phyloP scores from a whole-genome alignment of 2,888 invertebrate species.

The Erebia epiphron region DNA sequence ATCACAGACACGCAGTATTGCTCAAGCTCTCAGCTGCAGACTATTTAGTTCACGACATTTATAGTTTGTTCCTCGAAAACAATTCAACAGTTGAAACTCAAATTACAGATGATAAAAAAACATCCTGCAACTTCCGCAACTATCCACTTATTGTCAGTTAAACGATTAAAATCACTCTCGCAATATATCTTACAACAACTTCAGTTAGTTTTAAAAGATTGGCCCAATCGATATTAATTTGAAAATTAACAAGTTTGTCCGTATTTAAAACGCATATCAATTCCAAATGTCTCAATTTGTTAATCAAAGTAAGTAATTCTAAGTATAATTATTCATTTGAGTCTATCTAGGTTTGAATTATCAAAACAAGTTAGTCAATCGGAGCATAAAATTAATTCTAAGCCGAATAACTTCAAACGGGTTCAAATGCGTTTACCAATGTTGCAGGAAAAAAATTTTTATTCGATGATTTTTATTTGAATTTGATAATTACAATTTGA shows the following conservation, averaged over 20 bases:
- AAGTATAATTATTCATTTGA: not conserved
- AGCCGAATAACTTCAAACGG: not conserved
- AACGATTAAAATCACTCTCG: no score
- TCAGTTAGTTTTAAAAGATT: not conserved
- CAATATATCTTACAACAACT: not conserved
- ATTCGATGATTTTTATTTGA: not conserved
- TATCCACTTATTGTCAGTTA: no score
- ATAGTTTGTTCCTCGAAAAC: no score
- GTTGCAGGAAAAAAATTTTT: not conserved
- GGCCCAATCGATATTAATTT: not conserved
- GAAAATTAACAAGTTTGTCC: not conserved
- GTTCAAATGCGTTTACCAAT: not conserved
- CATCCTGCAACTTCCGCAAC: no score
- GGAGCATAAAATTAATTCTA: slow-evolving; percentile 5
- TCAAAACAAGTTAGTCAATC: slow-evolving; percentile 20
- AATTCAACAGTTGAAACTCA: no score
- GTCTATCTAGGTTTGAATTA: slow-evolving; percentile 7
- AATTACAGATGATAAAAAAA: no score
- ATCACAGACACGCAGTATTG: no score
- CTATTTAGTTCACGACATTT: no score
- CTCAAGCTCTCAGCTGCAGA: no score
- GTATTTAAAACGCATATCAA: not conserved
- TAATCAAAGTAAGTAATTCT: slow-evolving; percentile 7
- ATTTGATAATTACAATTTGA: no score
- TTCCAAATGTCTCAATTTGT: not conserved